Percentiles rank a stretch among this genome's conserved stretches.
Conservation (phyloP, 2,888 invertebrate genomes). For the Drosophila siamana region DNA sequence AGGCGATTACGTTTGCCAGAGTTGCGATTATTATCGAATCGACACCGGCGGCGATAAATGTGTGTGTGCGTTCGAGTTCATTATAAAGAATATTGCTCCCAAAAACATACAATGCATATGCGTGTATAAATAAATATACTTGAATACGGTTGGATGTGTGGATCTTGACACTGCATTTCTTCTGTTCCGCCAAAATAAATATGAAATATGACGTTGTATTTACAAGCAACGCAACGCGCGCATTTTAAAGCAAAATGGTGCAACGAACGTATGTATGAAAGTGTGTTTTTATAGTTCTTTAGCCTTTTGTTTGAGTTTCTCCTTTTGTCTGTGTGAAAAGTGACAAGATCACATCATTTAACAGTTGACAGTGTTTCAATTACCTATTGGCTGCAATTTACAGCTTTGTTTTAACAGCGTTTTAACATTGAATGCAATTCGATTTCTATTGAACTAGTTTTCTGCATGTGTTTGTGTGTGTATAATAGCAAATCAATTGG, state of each 20-base stretch:
- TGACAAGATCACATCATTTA: slow-evolving; percentile 19
- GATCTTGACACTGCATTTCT: slow-evolving; percentile 19
- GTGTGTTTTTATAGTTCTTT: slow-evolving; percentile 49
- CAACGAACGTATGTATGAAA: background rate
- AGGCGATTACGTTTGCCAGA: slow-evolving; percentile 24
- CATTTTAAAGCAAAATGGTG: background rate
- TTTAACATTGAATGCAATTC: slow-evolving; percentile 11
- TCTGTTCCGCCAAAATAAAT: slow-evolving; percentile 18
- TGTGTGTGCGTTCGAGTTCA: background rate
- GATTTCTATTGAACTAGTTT: background rate
- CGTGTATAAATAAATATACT: background rate
- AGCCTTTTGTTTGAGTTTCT: slow-evolving; percentile 32
- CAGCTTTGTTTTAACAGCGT: slow-evolving; percentile 21
- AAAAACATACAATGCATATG: background rate
- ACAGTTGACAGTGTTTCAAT: background rate
- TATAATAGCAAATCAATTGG: slow-evolving; percentile 1
- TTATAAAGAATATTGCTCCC: background rate
- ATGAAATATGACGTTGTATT: slow-evolving; percentile 13
- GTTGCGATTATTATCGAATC: slow-evolving; percentile 33
- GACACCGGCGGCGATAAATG: slow-evolving; percentile 29
- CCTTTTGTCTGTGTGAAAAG: slow-evolving; percentile 20
- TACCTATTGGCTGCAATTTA: slow-evolving; percentile 2
- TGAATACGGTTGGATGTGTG: background rate
- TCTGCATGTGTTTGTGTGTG: background rate
- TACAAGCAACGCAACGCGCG: background rate